Evolutionary conservation across 2,888 invertebrate genomes (phyloP), one percentile per base, ranked within the genome.

Genomic region (Hetaerina titia): DNA sequence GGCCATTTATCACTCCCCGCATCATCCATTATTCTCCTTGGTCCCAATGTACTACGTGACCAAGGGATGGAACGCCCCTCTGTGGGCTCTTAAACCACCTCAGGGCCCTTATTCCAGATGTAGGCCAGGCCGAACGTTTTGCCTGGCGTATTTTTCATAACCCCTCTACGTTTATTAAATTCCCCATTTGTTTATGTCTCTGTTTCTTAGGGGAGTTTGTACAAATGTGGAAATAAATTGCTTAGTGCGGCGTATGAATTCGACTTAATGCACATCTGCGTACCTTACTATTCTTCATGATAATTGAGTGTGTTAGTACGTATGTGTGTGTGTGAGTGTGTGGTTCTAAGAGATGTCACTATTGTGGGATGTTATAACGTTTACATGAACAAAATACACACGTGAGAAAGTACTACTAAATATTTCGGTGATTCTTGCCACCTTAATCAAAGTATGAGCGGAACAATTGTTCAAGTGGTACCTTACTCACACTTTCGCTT

Each of bases 1-100:
- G 69, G 69, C 69, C 19, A 69, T 69, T 69, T 69, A 69, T 69
- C 69, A 69, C 69, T 69, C 69, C 69, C n/a, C 69, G 69, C 69
- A 69, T 69, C 69, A 69, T 69, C 69, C 22, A 69, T 69, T 69
- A 69, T 69, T 69, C n/a, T 69, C 69, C 22, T n/a, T 22, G n/a
- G 69, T 69, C 22, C 69, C 69, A n/a, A 69, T 69, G 69, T 9
- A n/a, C 69, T 69, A 69, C 69, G 69, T 69, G 69, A 69, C 69
- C 69, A n/a, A 60, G 69, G n/a, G 17, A 22, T 22, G 69, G 69
- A 69, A 22, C 69, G 69, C 9, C 22, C 69, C n/a, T 22, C 8
- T 69, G 69, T 69, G 22, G 15, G 1, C 69, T n/a, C n/a, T 69
- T 19, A 64, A 19, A 69, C 69, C n/a, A 22, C 69, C n/a, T 22